Evolutionary conservation across 2,797 vertebrate genomes (phyloP).

Genomic region (Sylvilagus floridanus): DNA sequence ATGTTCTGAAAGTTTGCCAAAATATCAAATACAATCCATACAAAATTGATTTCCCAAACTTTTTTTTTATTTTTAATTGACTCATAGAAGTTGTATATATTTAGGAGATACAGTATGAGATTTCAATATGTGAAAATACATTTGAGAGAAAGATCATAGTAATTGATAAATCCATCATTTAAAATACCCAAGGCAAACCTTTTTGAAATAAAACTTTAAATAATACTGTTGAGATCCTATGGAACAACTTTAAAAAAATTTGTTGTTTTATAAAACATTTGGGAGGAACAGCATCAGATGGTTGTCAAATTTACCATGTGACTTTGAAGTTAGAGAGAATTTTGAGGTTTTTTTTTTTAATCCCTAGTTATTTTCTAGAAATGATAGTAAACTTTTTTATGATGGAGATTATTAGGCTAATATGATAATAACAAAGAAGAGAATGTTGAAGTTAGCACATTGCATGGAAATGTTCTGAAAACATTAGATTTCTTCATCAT

Average conservation of each 20-base stretch:
- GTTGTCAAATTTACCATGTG: neutral
- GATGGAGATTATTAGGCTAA: conserved; percentile 2
- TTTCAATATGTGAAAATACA: no score
- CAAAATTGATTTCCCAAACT: neutral
- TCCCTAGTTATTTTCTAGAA: neutral
- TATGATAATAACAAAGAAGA: conserved; percentile 4
- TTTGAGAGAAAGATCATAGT: no score
- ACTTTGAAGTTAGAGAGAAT: neutral
- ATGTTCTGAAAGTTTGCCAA: neutral
- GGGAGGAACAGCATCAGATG: neutral
- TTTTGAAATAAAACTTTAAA: conserved; percentile 15
- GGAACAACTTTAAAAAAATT: neutral
- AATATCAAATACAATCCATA: neutral
- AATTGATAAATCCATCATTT: no score
- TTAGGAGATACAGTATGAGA: no score
- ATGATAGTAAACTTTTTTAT: neutral
- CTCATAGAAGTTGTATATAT: no score
- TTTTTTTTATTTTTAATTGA: neutral
- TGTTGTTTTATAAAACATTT: neutral
- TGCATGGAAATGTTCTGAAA: neutral
- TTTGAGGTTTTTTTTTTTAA: neutral
- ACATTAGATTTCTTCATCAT: neutral
- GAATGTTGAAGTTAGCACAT: neutral
- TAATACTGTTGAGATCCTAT: neutral
- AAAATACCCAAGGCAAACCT: neutral